Percentiles rank a stretch among this genome's conserved stretches.
Conservation (phyloP, 2,797 vertebrate genomes). For the Aeoliscus strigatus region DNA sequence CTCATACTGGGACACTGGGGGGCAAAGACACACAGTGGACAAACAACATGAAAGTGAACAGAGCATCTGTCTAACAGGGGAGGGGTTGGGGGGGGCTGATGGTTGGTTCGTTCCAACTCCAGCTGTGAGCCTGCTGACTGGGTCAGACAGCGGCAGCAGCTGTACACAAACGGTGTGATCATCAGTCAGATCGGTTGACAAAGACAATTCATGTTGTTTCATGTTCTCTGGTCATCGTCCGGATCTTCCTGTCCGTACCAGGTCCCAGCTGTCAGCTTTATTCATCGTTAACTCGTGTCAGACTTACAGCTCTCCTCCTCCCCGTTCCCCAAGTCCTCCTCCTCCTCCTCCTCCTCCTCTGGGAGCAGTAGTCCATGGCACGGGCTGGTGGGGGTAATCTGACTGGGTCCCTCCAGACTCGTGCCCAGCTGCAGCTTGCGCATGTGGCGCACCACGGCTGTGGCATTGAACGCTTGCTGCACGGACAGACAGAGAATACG, state of each 20-base stretch:
- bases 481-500: conserved; percentile 2
- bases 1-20: conserved; percentile 75
- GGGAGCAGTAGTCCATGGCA: conserved; percentile 74
- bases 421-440: conserved; percentile 89
- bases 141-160: too few species aligned
- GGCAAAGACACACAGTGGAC: not conserved
- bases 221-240: too few species aligned
- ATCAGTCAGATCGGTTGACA: too few species aligned
- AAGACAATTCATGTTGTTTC: too few species aligned
- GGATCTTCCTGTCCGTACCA: too few species aligned
- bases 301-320: conserved; percentile 66
- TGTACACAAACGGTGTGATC: too few species aligned
- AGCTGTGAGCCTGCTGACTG: too few species aligned
- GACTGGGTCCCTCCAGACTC: conserved; percentile 85
- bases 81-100: too few species aligned
- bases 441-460: conserved; percentile 95
- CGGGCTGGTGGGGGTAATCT: conserved; percentile 77
- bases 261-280: too few species aligned
- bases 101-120: too few species aligned
- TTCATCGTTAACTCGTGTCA: not conserved
- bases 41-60: too few species aligned
- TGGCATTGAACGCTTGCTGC: conserved; percentile 98
- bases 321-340: conserved; percentile 74
- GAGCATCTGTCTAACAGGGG: too few species aligned
- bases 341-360: conserved; percentile 75